Base-by-base conservation (phyloP, 2,797 vertebrate species). In the Thaleichthys pacificus region DNA sequence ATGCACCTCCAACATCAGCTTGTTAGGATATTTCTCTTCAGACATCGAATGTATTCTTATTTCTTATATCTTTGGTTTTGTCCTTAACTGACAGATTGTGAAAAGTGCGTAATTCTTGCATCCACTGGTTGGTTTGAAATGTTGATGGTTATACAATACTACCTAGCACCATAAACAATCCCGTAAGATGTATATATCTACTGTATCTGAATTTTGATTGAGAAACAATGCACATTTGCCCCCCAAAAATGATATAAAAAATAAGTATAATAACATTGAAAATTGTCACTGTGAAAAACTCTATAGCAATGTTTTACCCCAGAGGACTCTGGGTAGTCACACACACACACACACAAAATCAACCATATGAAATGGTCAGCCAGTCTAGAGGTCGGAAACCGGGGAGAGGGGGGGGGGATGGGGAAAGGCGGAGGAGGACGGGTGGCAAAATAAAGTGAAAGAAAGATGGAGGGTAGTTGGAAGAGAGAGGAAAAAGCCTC, bases 341-440 rank as follows among this genome's bases (percentile, higher is more conserved):
- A 35, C 32, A 35, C 32, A 4, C 32, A 35, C 51, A 69, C 80
- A 82, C 28, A 30, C 28, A 30, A 26, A 26, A 82, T 84, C 80
- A 82, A 80, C 80, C 76, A 79, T 65, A 73, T 71, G 60, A 64
- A 70, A 75, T 73, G 74, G 80, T 79, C 77, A 72, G 81, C 77
- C 71, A 71, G 78, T 80, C 77, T 35, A 8, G 32, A 35, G 8
- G 32, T 35, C 5, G 32, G 5, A 35, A 54, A 47, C 35, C n/a
- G 2, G 9, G 38, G 35, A 35, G 14, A 11, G 60, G 15, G 60
- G 26, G 26, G 26, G 15, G 17, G 5, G 15, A 5, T 5, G 32
- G 32, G 32, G 32, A 35, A 5, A 35, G 32, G 32, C 2, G 32
- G 32, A 35, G 32, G 32, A 35, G 7, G 32, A 35, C 7, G 32